phyloP scores from a whole-genome alignment of 2,797 vertebrate genomes.

The Karalla daura region DNA sequence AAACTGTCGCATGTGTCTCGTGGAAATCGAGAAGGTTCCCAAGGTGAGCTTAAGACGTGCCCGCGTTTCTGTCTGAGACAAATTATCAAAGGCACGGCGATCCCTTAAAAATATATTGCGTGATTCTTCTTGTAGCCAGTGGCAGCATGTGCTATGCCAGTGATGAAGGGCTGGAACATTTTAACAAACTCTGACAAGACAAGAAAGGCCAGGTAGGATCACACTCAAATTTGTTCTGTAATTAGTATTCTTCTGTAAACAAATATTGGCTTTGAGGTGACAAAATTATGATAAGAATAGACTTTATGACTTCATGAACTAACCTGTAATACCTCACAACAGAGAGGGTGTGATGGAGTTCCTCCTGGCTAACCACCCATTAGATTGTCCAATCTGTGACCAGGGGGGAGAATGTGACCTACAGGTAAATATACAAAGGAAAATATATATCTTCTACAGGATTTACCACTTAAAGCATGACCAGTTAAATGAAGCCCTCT shows the following conservation, averaged over 20 bases:
- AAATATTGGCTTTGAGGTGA: not conserved
- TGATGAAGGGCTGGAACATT: constrained; percentile 99
- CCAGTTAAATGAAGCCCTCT: not conserved
- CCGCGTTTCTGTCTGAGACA: not conserved
- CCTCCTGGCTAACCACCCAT: constrained; percentile 93
- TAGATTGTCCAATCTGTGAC: constrained; percentile 98
- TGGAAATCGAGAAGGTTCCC: constrained; percentile 93
- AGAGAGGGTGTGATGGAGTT: constrained; percentile 99
- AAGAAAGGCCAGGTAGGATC: constrained; percentile 90
- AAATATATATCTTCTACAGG: not conserved
- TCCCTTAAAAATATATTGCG: not conserved
- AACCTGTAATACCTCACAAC: constrained; percentile 9
- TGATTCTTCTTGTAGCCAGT: constrained; percentile 85
- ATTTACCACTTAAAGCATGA: not conserved
- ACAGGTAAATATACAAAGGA: constrained; percentile 83
- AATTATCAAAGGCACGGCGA: not conserved
- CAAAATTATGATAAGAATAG: no score
- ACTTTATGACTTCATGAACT: no score
- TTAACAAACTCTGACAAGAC: constrained; percentile 95
- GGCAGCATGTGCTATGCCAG: constrained; percentile 96
- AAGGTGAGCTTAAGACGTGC: constrained; percentile 64
- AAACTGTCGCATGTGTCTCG: constrained; percentile 98
- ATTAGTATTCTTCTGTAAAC: not conserved
- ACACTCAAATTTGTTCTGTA: not conserved
- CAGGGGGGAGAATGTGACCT: constrained; percentile 97